Percentiles rank a stretch among this genome's conserved stretches.
These are phyloP conservation scores for Temnopleurus reevesii DNA, from an alignment of 53 echinoderm and acorn worm genomes.

Conservation along the genomic window DNA sequence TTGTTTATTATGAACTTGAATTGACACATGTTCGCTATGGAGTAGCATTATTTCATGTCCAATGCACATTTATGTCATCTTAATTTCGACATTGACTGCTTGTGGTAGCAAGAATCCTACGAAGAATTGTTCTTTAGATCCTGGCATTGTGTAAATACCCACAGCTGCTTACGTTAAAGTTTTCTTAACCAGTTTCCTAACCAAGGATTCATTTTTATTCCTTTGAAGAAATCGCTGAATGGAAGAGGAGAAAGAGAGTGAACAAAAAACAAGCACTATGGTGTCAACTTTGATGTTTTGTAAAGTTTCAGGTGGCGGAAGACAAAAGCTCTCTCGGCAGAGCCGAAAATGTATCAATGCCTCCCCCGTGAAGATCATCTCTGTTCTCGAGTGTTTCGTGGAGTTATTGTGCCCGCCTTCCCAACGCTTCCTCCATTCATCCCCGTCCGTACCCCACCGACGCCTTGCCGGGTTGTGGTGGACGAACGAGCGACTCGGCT, in stretches of 20 bases:
- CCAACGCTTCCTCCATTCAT: constrained; percentile 29
- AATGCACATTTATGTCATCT: constrained; percentile 14
- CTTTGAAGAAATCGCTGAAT: constrained; percentile 24
- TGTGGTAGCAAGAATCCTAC: not conserved
- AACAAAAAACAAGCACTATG: constrained; percentile 35
- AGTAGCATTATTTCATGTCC: constrained; percentile 15
- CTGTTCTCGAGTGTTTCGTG: not conserved
- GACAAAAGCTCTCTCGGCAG: constrained; percentile 41
- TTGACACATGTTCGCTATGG: constrained; percentile 30
- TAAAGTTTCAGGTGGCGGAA: constrained; percentile 28
- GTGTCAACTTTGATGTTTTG: constrained; percentile 45
- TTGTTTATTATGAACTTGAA: constrained; percentile 23
- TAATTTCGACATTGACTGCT: not conserved
- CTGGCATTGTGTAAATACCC: not conserved
- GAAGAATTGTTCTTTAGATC: not conserved
- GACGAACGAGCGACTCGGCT: not conserved
- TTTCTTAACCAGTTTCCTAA: constrained; percentile 19
- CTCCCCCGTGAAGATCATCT: constrained; percentile 13
- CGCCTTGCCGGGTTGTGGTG: constrained; percentile 16
- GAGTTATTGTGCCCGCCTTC: constrained; percentile 44
- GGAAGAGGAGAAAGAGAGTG: not conserved
- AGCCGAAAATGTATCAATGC: constrained; percentile 45
- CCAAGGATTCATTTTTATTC: not conserved
- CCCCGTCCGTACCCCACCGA: constrained; percentile 13
- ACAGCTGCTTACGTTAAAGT: constrained; percentile 6